A percentile compares a stretch with the other conserved stretches of the same genome.
phyloP scores from a whole-genome alignment of 2,888 invertebrate genomes.

The Cephonodes hylas region DNA sequence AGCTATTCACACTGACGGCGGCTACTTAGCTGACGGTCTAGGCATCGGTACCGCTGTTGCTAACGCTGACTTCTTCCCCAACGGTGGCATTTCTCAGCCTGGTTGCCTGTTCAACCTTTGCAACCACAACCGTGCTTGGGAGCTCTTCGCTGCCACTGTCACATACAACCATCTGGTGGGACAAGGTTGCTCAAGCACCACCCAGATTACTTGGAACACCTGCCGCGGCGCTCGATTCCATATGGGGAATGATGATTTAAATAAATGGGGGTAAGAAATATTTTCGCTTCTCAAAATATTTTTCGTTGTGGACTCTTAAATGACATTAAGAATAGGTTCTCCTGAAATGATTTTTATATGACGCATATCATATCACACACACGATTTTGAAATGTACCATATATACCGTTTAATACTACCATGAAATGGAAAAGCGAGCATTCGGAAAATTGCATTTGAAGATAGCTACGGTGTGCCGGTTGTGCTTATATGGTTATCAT shows the following conservation, averaged over 20 bases:
- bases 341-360: too few relatives aligned
- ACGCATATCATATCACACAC: too few relatives aligned
- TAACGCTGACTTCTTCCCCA: constrained; percentile 81
- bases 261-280: constrained; percentile 46
- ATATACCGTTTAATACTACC: too few relatives aligned
- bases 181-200: constrained; percentile 33
- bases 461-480: too few relatives aligned
- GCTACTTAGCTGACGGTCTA: constrained; percentile 54
- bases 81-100: constrained; percentile 66
- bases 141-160: constrained; percentile 48
- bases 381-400: too few relatives aligned
- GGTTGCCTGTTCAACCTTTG: constrained; percentile 48
- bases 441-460: too few relatives aligned
- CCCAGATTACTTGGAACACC: constrained; percentile 42
- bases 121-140: constrained; percentile 55
- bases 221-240: constrained; percentile 42
- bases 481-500: too few relatives aligned
- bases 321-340: too few relatives aligned
- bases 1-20: constrained; percentile 65
- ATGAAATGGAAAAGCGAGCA: too few relatives aligned
- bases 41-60: constrained; percentile 71
- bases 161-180: constrained; percentile 47
- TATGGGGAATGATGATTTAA: constrained; percentile 52
- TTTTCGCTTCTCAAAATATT: not conserved
- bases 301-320: too few relatives aligned